A percentile compares a stretch with the other conserved stretches of the same genome.
Evolutionary conservation across 2,113 vertebrate genomes (phyloP).

Genomic region (Trochalopteron elliotii): DNA sequence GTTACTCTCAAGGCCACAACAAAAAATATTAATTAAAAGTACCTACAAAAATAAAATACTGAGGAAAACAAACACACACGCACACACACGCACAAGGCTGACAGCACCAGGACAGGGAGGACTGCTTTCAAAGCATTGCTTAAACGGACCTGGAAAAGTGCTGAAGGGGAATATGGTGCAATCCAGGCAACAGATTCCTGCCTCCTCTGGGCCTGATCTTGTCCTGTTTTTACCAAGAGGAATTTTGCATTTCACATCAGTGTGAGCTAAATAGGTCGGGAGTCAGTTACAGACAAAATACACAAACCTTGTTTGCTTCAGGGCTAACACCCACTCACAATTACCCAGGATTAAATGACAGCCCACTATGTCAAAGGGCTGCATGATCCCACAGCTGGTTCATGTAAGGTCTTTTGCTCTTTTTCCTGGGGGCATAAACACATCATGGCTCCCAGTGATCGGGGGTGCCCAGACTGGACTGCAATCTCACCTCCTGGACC

Average conservation of each 20-base stretch:
- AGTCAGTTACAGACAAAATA: not conserved
- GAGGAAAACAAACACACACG: not conserved
- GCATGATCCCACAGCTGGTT: not conserved
- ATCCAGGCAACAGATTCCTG: not conserved
- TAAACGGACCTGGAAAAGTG: not conserved
- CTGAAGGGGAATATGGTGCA: not conserved
- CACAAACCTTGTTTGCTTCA: not conserved
- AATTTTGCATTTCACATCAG: not conserved
- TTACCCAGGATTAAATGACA: not conserved
- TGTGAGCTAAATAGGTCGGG: not conserved
- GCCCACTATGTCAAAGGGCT: not conserved
- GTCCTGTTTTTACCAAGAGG: not conserved
- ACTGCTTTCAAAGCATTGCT: not conserved
- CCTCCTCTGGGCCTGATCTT: not conserved
- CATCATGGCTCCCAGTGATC: not conserved
- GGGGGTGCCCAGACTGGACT: not conserved
- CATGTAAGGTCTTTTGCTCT: not conserved
- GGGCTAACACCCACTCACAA: not conserved
- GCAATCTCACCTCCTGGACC: not conserved
- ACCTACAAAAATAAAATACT: not conserved
- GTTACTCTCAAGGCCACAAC: slow-evolving; percentile 42
- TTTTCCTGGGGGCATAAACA: not conserved
- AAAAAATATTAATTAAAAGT: slow-evolving; percentile 13
- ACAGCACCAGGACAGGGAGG: slow-evolving; percentile 14
- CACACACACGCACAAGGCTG: not conserved